Base-by-base conservation (phyloP, 2,113 vertebrate species). In the Trinectes maculatus region DNA sequence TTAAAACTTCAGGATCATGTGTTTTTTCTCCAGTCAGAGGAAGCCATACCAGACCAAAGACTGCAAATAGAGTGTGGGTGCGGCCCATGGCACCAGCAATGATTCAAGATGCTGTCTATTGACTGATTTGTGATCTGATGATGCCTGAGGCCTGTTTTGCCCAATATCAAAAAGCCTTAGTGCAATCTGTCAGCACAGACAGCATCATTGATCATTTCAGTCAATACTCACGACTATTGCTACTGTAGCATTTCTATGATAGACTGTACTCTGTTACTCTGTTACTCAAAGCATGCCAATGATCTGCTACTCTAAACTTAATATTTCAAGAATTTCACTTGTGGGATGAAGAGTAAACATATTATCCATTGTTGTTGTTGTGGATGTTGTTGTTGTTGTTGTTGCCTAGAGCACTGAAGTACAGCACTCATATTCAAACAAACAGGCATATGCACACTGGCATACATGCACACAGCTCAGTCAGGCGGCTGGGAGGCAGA, bases 171-270 rank as follows among this genome's bases (percentile, higher is more conserved):
- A 80, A 73, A 57, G 64, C 52, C 29, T 55, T 36, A 49, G 40
- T 43, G 58, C 29, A 62, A 56, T 65, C 83, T 73, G 69, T 66
- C 71, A 74, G 62, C 72, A 62, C 77, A 86, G 77, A 80, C 77
- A 54, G 65, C 25, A 74, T 8, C 67, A 88, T 85, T 77, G 85
- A 88, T 85, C 79, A 75, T 58, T 72, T 75, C 63, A 76, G 80
- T 90, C 84, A 58, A 87, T 90, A 86, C 10, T 25, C 43, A 25
- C 51, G 62, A 63, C 78, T 77, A 74, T 61, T 78, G 64, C 83
- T 43, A 60, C 42, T 49, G 57, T 71, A 57, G 63, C 58, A 69
- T 71, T 70, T 63, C 48, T 53, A 49, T 77, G 56, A 81, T 72
- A 73, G 24, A 63, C 42, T 78, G 37, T 2, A 43, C 52, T 53